Evolutionary conservation across 2,888 invertebrate species (phyloP).

Genomic region (Osedax frankpressi): DNA sequence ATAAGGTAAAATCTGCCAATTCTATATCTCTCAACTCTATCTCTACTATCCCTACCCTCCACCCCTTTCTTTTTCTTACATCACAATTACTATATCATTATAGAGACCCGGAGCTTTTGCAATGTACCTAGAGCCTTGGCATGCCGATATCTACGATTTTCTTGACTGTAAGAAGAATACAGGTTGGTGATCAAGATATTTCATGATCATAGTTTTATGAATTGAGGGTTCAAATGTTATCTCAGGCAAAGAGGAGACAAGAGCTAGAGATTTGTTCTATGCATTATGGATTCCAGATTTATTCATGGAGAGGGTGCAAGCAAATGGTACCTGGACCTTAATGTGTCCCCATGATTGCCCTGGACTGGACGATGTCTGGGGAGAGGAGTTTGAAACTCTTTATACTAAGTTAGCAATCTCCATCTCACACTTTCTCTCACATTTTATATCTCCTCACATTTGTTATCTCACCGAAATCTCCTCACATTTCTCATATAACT

Average conservation of each 20-base stretch:
- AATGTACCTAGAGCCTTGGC: conserved; percentile 96
- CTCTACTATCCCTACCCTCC: too few relatives aligned
- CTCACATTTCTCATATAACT: too few relatives aligned
- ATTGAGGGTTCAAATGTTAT: background rate
- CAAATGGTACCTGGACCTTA: conserved; percentile 73
- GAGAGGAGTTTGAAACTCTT: conserved; percentile 77
- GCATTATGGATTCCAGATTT: conserved; percentile 96
- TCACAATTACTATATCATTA: too few relatives aligned
- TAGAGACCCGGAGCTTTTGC: conserved; percentile 88
- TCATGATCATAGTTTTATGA: background rate
- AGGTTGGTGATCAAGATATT: conserved; percentile 51
- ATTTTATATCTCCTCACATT: too few relatives aligned
- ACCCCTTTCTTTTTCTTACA: background rate
- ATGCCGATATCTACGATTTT: conserved; percentile 89
- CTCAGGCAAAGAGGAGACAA: conserved; percentile 65
- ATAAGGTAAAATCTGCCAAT: conserved; percentile 57
- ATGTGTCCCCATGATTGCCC: conserved; percentile 93
- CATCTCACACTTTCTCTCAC: too few relatives aligned
- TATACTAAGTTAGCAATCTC: conserved; percentile 59
- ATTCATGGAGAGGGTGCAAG: conserved; percentile 78
- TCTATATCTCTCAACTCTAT: too few relatives aligned
- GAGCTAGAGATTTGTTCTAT: conserved; percentile 89
- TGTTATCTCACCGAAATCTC: too few relatives aligned
- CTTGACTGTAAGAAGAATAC: conserved; percentile 87
- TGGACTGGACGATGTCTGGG: conserved; percentile 80